Base-by-base conservation (phyloP, 2,888 invertebrate genomes). In the Criorhina ranunculi region DNA sequence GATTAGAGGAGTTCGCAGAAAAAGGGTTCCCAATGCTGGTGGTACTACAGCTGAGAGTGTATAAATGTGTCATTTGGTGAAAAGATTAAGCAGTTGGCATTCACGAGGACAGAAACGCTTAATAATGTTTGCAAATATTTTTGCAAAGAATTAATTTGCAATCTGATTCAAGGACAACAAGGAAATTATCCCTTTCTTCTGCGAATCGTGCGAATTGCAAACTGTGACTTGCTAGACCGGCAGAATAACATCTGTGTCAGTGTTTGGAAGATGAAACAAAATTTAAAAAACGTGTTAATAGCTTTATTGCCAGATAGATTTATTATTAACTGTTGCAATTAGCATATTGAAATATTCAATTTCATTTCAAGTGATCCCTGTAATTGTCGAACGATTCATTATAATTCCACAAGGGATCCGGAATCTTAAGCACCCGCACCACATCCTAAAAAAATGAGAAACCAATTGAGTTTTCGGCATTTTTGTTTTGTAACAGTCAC, bases 51-150 rank as follows among this genome's bases (percentile, higher is more conserved):
- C 37, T 49, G 11, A 51, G 24, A 60, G 44, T n/a, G n/a, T 24
- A 49, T 49, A 17, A 59, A 17, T 42, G 42, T 72, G 46, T 40
- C 57, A 51, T 64, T 59, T 53, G 66, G 66, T 37, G 51, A 72
- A 51, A 73, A 60, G 77, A 82, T 77, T 66, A 82, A 82, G 77
- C 64, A 77, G 77, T 82, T 77, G 82, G 66, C 82, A 82, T 66
- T 72, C 37, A 42, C 1, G 12, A 51, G 11, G 82, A 66, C 77
- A 82, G 64, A 82, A 77, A 66, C 70, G 42, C 37, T 72, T 77
- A 77, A 82, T 72, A 46, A 70, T 31, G 37, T 72, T 72, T 75
- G 77, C 51, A 77, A 70, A 81, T 76, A 77, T 42, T 66, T 77
- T 66, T 46, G n/a, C 35, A 76, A 70, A 70, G 49, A 81, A 76